These are phyloP conservation scores for Trichosurus vulpecula DNA, from an alignment of 2,797 vertebrate species.

Conservation along the genomic window DNA sequence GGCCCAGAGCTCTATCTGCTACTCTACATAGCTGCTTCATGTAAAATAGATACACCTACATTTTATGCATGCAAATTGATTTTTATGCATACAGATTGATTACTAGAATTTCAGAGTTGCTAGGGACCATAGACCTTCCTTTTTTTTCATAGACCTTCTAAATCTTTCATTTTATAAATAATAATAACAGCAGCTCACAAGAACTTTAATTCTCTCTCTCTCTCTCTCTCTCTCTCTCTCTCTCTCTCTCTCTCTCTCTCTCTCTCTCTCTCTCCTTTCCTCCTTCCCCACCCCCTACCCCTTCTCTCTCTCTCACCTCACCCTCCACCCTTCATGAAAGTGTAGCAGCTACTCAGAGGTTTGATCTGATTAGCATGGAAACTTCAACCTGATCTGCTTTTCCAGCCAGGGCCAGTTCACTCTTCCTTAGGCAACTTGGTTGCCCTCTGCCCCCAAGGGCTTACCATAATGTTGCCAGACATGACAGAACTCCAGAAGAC, in stretches of 20 bases:
- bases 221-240: not conserved
- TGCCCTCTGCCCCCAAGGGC: not conserved
- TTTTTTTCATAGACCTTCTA: not conserved
- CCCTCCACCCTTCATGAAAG: not conserved
- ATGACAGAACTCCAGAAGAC: not conserved
- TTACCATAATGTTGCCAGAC: not conserved
- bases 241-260: too few relatives aligned
- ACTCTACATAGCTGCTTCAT: not conserved
- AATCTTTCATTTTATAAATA: not conserved
- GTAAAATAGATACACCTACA: not conserved
- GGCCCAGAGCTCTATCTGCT: not conserved
- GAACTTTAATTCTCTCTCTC: not conserved
- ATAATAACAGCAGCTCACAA: not conserved
- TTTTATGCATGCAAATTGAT: not conserved
- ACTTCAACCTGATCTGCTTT: not conserved
- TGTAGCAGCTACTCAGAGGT: not conserved
- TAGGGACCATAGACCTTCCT: not conserved
- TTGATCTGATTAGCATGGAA: not conserved
- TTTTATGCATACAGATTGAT: not conserved
- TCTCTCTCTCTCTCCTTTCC: too few relatives aligned
- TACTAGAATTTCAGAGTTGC: not conserved
- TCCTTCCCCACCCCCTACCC: fast-evolving
- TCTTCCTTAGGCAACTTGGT: not conserved
- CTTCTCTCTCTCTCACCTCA: not conserved
- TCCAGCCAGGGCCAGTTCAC: not conserved